Evolutionary conservation across 2,113 vertebrate genomes (phyloP).

Genomic region (Cacatua alba): DNA sequence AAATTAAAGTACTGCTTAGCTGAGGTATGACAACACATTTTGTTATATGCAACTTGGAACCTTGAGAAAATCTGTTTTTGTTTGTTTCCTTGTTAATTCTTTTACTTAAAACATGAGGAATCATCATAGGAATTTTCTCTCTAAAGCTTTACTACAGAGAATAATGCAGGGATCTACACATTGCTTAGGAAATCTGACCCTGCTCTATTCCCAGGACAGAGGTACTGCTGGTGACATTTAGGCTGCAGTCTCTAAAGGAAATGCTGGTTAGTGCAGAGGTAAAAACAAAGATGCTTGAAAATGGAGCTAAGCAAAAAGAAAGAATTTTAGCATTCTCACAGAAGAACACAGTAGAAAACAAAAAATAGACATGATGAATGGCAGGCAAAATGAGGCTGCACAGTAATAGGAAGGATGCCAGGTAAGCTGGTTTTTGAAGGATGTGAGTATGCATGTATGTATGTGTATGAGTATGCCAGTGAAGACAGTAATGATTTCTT

Average conservation of each 20-base stretch:
- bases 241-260: neutral
- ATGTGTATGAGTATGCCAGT: neutral
- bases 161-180: neutral
- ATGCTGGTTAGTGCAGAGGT: neutral
- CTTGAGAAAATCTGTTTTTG: neutral
- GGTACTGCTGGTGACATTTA: neutral
- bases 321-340: neutral
- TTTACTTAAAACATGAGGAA: neutral
- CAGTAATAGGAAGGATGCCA: too few species aligned
- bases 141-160: neutral
- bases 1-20: neutral
- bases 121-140: neutral
- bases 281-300: neutral
- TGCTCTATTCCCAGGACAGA: neutral
- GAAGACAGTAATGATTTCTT: neutral
- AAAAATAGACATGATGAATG: neutral
- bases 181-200: neutral
- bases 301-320: neutral
- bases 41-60: accelerated
- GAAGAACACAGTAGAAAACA: neutral
- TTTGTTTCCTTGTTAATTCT: neutral
- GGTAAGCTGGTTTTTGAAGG: neutral
- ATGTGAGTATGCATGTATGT: accelerated
- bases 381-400: neutral
- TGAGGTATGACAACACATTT: neutral